phyloP scores from a whole-genome alignment of 2,113 vertebrate genomes.

The Proteles cristata region DNA sequence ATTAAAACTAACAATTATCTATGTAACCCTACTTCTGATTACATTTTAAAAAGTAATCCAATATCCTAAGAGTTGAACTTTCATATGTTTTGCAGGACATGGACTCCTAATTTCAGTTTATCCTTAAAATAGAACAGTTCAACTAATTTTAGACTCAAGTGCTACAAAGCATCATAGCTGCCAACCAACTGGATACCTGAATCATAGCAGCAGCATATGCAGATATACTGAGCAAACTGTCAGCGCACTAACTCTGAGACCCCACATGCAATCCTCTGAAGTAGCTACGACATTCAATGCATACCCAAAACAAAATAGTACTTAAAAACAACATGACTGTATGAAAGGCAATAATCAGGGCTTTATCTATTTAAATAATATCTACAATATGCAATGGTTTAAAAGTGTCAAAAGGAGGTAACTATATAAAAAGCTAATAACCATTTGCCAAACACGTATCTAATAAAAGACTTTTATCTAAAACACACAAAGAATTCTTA shows the following conservation, averaged over 20 bases:
- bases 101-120: conserved; percentile 59
- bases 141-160: conserved; percentile 88
- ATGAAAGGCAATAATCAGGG: background rate
- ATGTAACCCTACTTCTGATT: background rate
- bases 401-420: background rate
- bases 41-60: conserved; percentile 34
- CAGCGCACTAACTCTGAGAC: conserved; percentile 19
- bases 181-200: conserved; percentile 79
- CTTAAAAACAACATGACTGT: background rate
- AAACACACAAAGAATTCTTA: background rate
- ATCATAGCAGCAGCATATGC: conserved; percentile 52
- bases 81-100: conserved; percentile 65
- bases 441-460: background rate
- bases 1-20: background rate
- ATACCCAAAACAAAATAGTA: background rate
- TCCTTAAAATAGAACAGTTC: conserved; percentile 75
- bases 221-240: conserved; percentile 53
- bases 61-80: conserved; percentile 49
- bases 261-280: background rate
- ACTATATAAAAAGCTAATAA: background rate
- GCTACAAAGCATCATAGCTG: conserved; percentile 77
- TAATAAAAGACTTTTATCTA: background rate
- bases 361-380: background rate
- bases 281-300: background rate
- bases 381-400: background rate